Evolutionary conservation across 2,797 vertebrate genomes (phyloP).

Genomic region (Knipowitschia caucasica): DNA sequence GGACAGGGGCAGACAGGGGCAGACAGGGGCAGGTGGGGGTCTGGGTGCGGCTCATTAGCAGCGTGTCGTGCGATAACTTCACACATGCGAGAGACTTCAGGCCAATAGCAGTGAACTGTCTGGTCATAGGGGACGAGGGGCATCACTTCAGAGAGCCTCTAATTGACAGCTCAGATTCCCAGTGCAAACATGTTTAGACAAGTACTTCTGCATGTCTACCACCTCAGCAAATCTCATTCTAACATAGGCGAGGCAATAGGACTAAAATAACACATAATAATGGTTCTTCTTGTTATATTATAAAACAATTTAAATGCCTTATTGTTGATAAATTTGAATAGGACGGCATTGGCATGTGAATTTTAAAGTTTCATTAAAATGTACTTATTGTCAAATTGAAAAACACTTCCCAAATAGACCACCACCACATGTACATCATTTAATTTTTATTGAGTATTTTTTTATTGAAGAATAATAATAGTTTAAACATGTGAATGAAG

Average conservation of each 20-base stretch:
- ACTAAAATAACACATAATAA: background rate
- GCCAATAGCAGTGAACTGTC: slow-evolving; percentile 21
- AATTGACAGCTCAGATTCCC: slow-evolving; percentile 20
- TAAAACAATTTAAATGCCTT: too few species aligned
- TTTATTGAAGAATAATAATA: too few species aligned
- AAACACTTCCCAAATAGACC: too few species aligned
- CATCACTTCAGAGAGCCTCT: slow-evolving; percentile 26
- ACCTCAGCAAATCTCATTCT: background rate
- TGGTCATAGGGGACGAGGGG: slow-evolving; percentile 11
- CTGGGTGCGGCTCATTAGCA: slow-evolving; percentile 36
- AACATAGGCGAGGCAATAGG: background rate
- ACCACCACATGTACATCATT: too few species aligned
- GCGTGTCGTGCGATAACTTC: slow-evolving; percentile 34
- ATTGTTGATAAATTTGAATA: too few species aligned
- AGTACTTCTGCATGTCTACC: background rate
- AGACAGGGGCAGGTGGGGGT: slow-evolving; percentile 46
- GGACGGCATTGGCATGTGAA: too few species aligned
- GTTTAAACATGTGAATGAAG: too few species aligned
- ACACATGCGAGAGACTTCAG: slow-evolving; percentile 35
- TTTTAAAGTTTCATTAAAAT: too few species aligned
- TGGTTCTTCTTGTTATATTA: too few species aligned
- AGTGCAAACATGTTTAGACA: slow-evolving; percentile 1
- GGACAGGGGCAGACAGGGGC: background rate
- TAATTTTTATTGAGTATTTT: too few species aligned
- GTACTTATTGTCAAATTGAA: too few species aligned